Conservation (phyloP, 2,888 invertebrate species). For the Embidobia sp. region DNA sequence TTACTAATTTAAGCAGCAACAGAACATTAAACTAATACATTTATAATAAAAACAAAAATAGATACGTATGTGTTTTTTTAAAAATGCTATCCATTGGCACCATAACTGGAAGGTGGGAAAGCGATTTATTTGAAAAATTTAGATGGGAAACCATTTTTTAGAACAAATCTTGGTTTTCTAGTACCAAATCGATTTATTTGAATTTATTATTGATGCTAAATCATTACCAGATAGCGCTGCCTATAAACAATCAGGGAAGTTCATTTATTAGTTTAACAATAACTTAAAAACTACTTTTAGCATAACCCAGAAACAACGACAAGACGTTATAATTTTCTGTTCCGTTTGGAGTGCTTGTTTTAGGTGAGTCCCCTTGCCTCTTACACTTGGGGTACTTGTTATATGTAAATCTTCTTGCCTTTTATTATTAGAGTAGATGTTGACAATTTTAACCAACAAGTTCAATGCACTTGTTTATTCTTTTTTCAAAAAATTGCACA, state of each 20-base stretch:
- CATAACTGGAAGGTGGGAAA: no score
- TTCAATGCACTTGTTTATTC: not conserved
- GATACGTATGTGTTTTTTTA: no score
- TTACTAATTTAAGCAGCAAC: no score
- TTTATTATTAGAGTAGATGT: not conserved
- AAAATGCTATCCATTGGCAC: no score
- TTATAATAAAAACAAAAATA: no score
- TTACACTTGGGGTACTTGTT: conserved; percentile 1
- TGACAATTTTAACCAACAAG: not conserved
- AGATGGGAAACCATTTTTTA: no score
- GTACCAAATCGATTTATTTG: not conserved
- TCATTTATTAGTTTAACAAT: no score
- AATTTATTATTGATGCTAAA: not conserved
- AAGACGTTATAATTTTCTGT: conserved; percentile 12
- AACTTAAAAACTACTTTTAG: not conserved
- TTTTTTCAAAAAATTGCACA: not conserved
- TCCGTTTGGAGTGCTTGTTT: conserved; percentile 7
- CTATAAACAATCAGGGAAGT: not conserved
- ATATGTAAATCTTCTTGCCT: not conserved
- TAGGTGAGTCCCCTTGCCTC: conserved; percentile 8
- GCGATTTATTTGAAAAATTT: not conserved
- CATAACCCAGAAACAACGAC: not conserved
- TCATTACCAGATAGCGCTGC: not conserved
- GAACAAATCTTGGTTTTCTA: not conserved
- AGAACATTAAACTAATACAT: no score